Conservation (phyloP, 2,797 vertebrate species). For the Rhincodon typus region DNA sequence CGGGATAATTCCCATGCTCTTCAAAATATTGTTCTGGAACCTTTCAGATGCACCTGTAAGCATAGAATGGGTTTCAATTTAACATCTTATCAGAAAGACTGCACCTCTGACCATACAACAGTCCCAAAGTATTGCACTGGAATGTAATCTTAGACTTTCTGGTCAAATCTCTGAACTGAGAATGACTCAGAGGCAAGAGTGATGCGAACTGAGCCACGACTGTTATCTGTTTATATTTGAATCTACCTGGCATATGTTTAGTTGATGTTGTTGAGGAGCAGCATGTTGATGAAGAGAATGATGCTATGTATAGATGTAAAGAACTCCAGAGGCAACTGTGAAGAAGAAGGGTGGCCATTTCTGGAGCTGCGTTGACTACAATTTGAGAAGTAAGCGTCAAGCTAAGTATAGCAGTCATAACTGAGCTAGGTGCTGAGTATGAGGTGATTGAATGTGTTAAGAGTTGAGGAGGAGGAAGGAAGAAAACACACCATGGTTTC, state of each 20-base stretch:
- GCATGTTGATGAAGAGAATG: not conserved
- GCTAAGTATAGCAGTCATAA: not conserved
- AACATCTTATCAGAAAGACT: not conserved
- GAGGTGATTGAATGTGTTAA: not conserved
- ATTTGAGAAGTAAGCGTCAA: not conserved
- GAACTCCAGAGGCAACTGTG: not conserved
- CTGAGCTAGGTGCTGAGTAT: not conserved
- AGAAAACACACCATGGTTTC: not conserved
- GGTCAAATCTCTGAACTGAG: not conserved
- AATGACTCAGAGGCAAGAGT: not conserved
- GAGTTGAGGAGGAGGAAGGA: not conserved
- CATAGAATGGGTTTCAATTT: not conserved
- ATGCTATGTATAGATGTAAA: not conserved
- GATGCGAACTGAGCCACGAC: not conserved
- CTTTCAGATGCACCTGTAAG: not conserved
- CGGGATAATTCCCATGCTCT: not conserved
- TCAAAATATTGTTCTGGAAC: not conserved
- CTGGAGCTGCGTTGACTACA: not conserved
- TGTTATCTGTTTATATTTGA: not conserved
- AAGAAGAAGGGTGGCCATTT: not conserved
- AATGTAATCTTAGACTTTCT: not conserved
- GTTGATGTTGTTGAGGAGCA: not conserved
- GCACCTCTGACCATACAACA: not conserved
- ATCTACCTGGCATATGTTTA: not conserved
- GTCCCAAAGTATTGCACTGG: not conserved